Conservation (phyloP, 2,113 vertebrate genomes). For the Fukomys damarensis region DNA sequence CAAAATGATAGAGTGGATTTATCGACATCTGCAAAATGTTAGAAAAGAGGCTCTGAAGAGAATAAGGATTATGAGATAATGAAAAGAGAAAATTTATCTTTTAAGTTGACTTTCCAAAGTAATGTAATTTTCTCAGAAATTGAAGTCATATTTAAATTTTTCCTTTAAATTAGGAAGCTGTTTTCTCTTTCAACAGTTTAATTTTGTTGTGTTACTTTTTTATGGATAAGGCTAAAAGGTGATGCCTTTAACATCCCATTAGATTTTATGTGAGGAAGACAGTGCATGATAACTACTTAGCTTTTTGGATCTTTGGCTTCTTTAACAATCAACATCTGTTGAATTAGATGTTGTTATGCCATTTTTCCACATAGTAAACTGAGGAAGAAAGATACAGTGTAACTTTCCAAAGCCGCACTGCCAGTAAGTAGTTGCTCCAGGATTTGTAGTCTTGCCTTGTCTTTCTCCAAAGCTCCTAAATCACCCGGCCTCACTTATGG, state of each 20-base stretch:
- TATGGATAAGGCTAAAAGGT: neutral
- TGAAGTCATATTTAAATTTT: neutral
- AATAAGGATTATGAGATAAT: neutral
- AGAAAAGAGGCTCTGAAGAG: neutral
- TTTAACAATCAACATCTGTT: neutral
- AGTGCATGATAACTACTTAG: neutral
- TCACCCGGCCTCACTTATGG: neutral
- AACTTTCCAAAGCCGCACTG: neutral
- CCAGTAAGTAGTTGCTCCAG: neutral
- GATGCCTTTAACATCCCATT: neutral
- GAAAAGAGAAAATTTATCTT: conserved; percentile 25
- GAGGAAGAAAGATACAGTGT: neutral
- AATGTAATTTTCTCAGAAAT: conserved; percentile 20
- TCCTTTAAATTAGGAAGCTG: neutral
- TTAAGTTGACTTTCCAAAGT: conserved; percentile 13
- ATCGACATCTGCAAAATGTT: conserved; percentile 43
- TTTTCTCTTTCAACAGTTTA: neutral
- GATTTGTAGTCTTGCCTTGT: neutral
- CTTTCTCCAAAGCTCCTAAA: neutral
- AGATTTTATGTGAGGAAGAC: neutral
- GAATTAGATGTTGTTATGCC: neutral
- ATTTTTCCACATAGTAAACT: neutral
- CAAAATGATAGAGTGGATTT: neutral
- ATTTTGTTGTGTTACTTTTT: neutral
- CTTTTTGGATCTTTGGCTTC: neutral